phyloP scores from a whole-genome alignment of 2,797 vertebrate species.

The Melanotaenia parkinsoni region DNA sequence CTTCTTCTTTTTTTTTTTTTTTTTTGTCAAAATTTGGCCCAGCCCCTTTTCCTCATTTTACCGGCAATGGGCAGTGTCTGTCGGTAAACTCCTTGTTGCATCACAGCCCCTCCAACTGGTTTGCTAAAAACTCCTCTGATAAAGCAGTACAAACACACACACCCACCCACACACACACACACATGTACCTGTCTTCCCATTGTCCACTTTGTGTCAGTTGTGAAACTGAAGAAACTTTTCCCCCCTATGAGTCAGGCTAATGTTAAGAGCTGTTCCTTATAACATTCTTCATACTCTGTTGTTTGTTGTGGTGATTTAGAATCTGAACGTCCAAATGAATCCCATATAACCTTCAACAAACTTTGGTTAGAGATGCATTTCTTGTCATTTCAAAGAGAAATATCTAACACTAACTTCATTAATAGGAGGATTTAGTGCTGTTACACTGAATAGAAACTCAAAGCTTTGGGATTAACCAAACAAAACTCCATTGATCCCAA shows the following conservation, averaged over 20 bases:
- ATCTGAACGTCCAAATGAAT: neutral
- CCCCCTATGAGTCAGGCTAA: constrained; percentile 31
- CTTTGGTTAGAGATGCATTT: neutral
- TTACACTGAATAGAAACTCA: neutral
- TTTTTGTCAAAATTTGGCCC: constrained; percentile 72
- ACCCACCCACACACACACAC: constrained; percentile 32
- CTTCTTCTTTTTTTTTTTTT: neutral
- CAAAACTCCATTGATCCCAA: neutral
- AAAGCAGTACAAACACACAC: constrained; percentile 61
- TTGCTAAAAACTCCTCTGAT: constrained; percentile 64
- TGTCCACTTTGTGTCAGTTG: constrained; percentile 50
- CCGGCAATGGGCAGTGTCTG: constrained; percentile 82
- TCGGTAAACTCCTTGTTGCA: constrained; percentile 81
- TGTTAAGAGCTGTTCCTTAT: constrained; percentile 36
- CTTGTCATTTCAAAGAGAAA: neutral
- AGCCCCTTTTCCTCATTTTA: constrained; percentile 77
- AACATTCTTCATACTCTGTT: constrained; percentile 4
- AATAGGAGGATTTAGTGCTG: neutral
- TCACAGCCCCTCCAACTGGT: constrained; percentile 66
- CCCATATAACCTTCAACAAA: neutral
- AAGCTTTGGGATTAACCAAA: neutral
- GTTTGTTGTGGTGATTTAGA: neutral
- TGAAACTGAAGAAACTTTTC: constrained; percentile 56
- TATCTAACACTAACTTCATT: neutral
- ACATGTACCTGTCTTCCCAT: constrained; percentile 44